phyloP scores from a whole-genome alignment of 2,888 invertebrate species.

The Teleiodes luculella region DNA sequence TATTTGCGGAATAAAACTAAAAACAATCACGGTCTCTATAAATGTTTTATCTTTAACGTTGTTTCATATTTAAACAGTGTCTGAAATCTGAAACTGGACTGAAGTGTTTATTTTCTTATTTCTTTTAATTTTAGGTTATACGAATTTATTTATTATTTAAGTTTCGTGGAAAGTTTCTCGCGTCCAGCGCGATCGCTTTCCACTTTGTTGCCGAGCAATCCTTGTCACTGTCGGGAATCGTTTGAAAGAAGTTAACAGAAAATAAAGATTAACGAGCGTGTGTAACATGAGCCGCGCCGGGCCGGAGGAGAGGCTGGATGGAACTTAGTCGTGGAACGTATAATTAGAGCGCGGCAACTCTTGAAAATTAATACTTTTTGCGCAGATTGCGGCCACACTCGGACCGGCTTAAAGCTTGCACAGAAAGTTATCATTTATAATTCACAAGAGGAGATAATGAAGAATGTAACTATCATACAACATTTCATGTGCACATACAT shows the following conservation, averaged over 20 bases:
- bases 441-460: background rate
- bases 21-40: background rate
- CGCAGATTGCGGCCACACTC: constrained; percentile 21
- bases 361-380: constrained; percentile 64
- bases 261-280: constrained; percentile 50
- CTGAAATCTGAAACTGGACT: background rate
- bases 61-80: background rate
- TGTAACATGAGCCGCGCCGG: constrained; percentile 55
- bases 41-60: background rate
- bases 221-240: constrained; percentile 33
- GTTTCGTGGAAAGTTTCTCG: constrained; percentile 31
- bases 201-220: constrained; percentile 29
- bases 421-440: background rate
- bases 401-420: constrained; percentile 3
- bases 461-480: too few relatives aligned
- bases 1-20: background rate
- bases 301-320: constrained; percentile 43
- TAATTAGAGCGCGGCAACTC: constrained; percentile 56
- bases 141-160: constrained; percentile 25
- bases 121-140: background rate
- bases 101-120: background rate
- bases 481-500: too few relatives aligned
- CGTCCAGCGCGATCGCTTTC: constrained; percentile 28
- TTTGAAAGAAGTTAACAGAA: constrained; percentile 47
- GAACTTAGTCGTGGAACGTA: constrained; percentile 52